phyloP scores from a whole-genome alignment of 2,797 vertebrate genomes.

The Enteromius thamalakanensis region DNA sequence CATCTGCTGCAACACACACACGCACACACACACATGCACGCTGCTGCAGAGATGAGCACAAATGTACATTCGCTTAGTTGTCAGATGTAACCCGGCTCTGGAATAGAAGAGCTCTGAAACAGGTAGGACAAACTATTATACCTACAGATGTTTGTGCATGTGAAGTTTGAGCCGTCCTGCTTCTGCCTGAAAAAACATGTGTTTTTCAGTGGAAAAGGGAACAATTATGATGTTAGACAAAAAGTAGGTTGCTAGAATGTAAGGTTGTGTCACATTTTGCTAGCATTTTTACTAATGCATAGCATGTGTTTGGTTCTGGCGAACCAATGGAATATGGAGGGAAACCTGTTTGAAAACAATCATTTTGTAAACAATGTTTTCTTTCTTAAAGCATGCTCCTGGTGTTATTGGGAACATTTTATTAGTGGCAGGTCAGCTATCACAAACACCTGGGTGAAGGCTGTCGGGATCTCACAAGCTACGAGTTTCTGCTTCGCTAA shows the following conservation, averaged over 20 bases:
- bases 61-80: constrained; percentile 34
- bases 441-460: constrained; percentile 33
- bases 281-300: neutral
- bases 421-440: neutral
- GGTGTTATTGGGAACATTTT: neutral
- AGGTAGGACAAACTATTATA: constrained; percentile 58
- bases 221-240: neutral
- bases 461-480: constrained; percentile 54
- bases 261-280: neutral
- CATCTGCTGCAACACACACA: constrained; percentile 37
- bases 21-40: constrained; percentile 9
- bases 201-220: neutral
- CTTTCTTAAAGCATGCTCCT: neutral
- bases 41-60: constrained; percentile 55
- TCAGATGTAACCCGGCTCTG: constrained; percentile 50
- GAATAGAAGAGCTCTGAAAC: constrained; percentile 50
- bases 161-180: neutral
- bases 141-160: neutral
- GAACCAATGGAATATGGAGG: neutral
- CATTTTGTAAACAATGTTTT: neutral
- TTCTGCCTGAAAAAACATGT: neutral
- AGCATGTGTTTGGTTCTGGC: neutral
- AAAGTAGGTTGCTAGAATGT: neutral
- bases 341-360: constrained; percentile 11
- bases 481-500: constrained; percentile 40